phyloP scores from a whole-genome alignment of 2,888 invertebrate species.

The Drosophila meridiana region DNA sequence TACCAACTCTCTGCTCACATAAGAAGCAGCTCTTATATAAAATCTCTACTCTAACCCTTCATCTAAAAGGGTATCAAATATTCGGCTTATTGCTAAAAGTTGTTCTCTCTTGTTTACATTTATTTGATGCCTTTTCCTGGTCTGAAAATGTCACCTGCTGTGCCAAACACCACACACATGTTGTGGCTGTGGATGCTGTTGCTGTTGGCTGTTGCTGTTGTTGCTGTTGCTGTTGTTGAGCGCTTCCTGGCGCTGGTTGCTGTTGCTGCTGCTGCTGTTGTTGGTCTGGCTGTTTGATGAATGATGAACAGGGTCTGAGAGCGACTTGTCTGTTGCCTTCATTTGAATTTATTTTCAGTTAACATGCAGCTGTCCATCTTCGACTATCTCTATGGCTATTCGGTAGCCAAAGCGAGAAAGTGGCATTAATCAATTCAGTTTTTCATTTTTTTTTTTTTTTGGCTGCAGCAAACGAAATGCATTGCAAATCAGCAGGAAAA shows the following conservation, averaged over 20 bases:
- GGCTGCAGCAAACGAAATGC: conserved; percentile 17
- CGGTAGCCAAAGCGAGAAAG: conserved; percentile 64
- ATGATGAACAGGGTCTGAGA: conserved; percentile 67
- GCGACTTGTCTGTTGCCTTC: conserved; percentile 28
- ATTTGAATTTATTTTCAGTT: conserved; percentile 68
- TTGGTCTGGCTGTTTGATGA: conserved; percentile 64
- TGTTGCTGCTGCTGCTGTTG: conserved; percentile 11
- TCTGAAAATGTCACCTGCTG: conserved; percentile 81
- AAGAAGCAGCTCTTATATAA: background rate
- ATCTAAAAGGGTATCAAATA: background rate
- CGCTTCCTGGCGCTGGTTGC: conserved; percentile 33
- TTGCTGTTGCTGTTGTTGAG: conserved; percentile 18
- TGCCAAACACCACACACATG: conserved; percentile 71
- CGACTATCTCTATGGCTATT: conserved; percentile 27
- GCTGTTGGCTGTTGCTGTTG: conserved; percentile 15
- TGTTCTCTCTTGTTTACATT: conserved; percentile 33
- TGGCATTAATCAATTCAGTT: conserved; percentile 57
- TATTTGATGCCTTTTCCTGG: conserved; percentile 69
- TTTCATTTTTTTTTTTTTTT: background rate
- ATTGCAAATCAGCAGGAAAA: conserved; percentile 35
- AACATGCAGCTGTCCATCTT: conserved; percentile 56
- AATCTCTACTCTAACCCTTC: background rate
- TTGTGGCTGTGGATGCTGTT: conserved; percentile 28
- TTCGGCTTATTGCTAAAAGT: background rate
- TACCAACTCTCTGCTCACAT: background rate